A percentile compares a stretch with the other conserved stretches of the same genome.
phyloP scores from a whole-genome alignment of 2,113 vertebrate species.

The Hydrolagus affinis region DNA sequence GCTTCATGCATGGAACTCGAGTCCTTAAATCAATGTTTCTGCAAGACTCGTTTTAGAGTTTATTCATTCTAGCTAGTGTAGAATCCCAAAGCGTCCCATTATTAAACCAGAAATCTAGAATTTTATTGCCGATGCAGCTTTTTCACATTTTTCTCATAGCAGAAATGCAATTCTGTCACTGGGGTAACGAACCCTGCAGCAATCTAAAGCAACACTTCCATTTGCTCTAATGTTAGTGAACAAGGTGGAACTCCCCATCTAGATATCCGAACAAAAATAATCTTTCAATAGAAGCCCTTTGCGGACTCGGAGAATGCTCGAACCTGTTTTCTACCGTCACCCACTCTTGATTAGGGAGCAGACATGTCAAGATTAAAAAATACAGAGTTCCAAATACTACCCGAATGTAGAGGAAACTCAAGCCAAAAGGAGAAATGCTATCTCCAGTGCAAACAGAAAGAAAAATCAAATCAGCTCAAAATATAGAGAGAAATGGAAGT shows the following conservation, averaged over 20 bases:
- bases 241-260: not conserved
- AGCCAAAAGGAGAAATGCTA: not conserved
- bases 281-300: not conserved
- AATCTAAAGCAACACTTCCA: not conserved
- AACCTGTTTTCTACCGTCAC: not conserved
- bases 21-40: too few relatives aligned
- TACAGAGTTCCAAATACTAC: not conserved
- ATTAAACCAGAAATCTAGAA: too few relatives aligned
- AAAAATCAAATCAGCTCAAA: not conserved
- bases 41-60: too few relatives aligned
- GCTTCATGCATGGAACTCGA: too few relatives aligned
- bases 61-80: too few relatives aligned
- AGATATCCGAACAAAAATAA: not conserved
- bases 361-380: not conserved
- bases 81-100: too few relatives aligned
- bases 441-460: not conserved
- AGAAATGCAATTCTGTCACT: not conserved
- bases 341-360: not conserved
- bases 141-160: too few relatives aligned
- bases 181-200: not conserved
- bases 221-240: not conserved
- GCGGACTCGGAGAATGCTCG: not conserved
- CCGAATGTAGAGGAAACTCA: not conserved
- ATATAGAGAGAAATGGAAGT: not conserved
- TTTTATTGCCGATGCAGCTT: too few relatives aligned